Evolutionary conservation across 2,797 vertebrate species (phyloP), one percentile per base, ranked within the genome.

Genomic region (Rhinichthys osculus): DNA sequence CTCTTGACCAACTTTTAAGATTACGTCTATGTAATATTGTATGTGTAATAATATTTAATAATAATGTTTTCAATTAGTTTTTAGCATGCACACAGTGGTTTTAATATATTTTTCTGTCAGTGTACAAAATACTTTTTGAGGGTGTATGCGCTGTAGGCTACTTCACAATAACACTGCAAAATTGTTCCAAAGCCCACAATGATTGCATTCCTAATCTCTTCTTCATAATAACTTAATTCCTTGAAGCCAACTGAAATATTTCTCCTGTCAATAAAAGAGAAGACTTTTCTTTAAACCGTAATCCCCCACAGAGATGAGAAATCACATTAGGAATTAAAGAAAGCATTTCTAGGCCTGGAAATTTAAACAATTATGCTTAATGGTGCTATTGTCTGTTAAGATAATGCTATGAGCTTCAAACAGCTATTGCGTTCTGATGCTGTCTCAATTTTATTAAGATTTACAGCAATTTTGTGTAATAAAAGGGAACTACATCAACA

Each of bases 191-290:
- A 78, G 70, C 80, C 72, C 78, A 66, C 17, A 84, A 81, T 82
- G 57, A 87, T 87, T 87, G 70, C 81, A 72, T 85, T 78, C 50
- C 59, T 84, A 88, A 84, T 87, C 76, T 88, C 84, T 71, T 64
- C 44, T 59, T 52, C 81, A 88, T 76, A 78, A 78, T 84, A 88
- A 86, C 71, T 82, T 76, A 82, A 64, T 82, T 85, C 38, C 64
- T 76, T 64, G 30, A 81, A 81, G 40, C 40, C 54, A 78, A 70
- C 44, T 77, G 80, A 82, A 86, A 82, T 78, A 72, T 86, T 86
- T 78, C 73, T 35, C 50, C 66, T 78, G 50, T 86, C 52, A 57
- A 78, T 78, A 86, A 85, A 54, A 54, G 54, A 67, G 71, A 13
- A 78, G 35, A 50, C 59, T 72, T 86, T 70, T 78, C 67, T 54